Evolutionary conservation across 1,140 invertebrate species (phyloP).

Genomic region (Cydia amplana): DNA sequence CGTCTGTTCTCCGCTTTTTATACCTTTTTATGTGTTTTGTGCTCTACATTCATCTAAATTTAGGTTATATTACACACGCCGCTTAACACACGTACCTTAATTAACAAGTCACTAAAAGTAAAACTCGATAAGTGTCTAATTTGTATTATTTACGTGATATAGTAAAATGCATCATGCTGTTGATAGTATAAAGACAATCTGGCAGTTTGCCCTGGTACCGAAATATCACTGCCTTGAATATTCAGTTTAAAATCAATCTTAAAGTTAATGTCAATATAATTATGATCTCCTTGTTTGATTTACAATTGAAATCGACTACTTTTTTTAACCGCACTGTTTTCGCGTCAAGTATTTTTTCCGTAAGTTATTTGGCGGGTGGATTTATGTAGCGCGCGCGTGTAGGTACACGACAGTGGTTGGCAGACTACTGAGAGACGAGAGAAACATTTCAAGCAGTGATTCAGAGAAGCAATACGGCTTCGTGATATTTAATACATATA

Average conservation of each 20-base stretch:
- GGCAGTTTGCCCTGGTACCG: slow-evolving; percentile 50
- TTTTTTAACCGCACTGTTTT: not conserved
- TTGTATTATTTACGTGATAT: slow-evolving; percentile 19
- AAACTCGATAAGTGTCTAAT: not conserved
- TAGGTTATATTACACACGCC: not conserved
- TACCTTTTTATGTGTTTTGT: not conserved
- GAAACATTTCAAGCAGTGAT: not conserved
- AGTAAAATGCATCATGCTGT: slow-evolving; percentile 27
- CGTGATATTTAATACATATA: slow-evolving; percentile 19
- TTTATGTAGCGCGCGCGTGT: not conserved
- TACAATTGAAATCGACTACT: not conserved
- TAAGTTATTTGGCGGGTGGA: slow-evolving; percentile 9
- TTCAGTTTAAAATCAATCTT: slow-evolving; percentile 12
- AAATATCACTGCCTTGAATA: slow-evolving; percentile 56
- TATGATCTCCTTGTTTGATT: not conserved
- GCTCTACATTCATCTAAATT: not conserved
- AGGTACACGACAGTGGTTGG: not conserved
- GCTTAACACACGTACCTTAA: not conserved
- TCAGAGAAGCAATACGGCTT: not conserved
- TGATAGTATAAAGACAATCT: slow-evolving; percentile 39
- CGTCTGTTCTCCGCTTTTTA: not conserved
- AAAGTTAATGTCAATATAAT: slow-evolving; percentile 4
- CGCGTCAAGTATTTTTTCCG: not conserved
- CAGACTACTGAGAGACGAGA: slow-evolving; percentile 4
- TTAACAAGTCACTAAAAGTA: not conserved